phyloP scores from a whole-genome alignment of 2,888 invertebrate genomes.

The Synanthedon myopaeformis region DNA sequence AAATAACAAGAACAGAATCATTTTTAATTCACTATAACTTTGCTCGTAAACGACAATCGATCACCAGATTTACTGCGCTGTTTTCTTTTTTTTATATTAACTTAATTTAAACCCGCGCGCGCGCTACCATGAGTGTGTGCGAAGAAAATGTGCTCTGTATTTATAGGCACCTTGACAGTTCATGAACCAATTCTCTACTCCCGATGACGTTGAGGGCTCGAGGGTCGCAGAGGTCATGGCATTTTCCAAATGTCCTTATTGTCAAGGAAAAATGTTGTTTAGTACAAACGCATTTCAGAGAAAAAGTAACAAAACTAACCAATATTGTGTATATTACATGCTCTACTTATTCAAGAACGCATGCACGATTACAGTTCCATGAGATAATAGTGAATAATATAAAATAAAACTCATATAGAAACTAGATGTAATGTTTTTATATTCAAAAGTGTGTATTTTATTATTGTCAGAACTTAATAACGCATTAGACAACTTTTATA shows the following conservation, averaged over 20 bases:
- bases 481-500: no score
- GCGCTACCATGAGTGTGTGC: constrained; percentile 6
- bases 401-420: not conserved
- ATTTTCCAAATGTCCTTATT: constrained; percentile 19
- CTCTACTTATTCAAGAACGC: no score
- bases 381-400: not conserved
- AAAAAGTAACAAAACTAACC: no score
- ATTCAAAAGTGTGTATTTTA: no score
- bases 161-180: constrained; percentile 15
- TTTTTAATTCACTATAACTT: constrained; percentile 9
- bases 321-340: no score
- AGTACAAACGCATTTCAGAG: not conserved
- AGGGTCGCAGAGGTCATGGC: constrained; percentile 34
- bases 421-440: no score
- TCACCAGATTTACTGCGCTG: not conserved
- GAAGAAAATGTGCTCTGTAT: constrained; percentile 9
- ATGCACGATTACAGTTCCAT: not conserved
- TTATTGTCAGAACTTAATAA: no score
- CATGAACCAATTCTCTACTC: constrained; percentile 20
- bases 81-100: not conserved
- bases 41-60: constrained; percentile 1
- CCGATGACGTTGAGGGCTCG: constrained; percentile 18
- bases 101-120: constrained; percentile 4
- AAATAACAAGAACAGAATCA: constrained; percentile 33
- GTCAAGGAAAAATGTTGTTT: constrained; percentile 15